Conservation (phyloP, 1,140 invertebrate genomes). For the Chionoecetes opilio region DNA sequence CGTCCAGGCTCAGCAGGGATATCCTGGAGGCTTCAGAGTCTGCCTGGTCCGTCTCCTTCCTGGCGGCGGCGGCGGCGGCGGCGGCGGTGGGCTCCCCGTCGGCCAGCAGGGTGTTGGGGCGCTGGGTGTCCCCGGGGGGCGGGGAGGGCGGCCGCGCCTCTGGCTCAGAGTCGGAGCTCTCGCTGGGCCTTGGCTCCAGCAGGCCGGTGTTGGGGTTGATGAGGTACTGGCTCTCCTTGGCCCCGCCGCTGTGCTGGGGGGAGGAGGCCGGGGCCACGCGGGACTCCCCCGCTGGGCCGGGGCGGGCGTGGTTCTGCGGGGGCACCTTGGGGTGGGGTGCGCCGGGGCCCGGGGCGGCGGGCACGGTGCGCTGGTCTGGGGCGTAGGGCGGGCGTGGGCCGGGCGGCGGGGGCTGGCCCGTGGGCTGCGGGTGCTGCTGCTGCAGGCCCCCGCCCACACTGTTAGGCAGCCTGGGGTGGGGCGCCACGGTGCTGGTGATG, state of each 20-base stretch:
- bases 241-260: constrained; percentile 50
- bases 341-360: neutral
- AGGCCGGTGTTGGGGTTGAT: constrained; percentile 95
- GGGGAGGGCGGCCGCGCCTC: constrained; percentile 80
- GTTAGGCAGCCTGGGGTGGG: constrained; percentile 69
- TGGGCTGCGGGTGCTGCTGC: constrained; percentile 79
- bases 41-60: constrained; percentile 86
- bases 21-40: constrained; percentile 87
- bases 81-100: constrained; percentile 82
- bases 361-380: constrained; percentile 49
- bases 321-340: constrained; percentile 55
- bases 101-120: constrained; percentile 86
- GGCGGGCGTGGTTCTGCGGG: constrained; percentile 23
- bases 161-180: constrained; percentile 81
- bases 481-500: constrained; percentile 78
- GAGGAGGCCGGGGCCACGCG: constrained; percentile 52
- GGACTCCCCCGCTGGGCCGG: constrained; percentile 36
- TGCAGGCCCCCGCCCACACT: constrained; percentile 69
- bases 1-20: constrained; percentile 84
- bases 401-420: constrained; percentile 75
- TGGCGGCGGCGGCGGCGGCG: constrained; percentile 36
- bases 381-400: constrained; percentile 47
- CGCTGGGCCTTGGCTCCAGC: constrained; percentile 89
- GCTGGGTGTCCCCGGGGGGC: constrained; percentile 82
- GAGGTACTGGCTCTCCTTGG: constrained; percentile 89